A percentile compares a stretch with the other conserved stretches of the same genome.
Conservation (phyloP, 2,113 vertebrate species). For the Gopherus flavomarginatus region DNA sequence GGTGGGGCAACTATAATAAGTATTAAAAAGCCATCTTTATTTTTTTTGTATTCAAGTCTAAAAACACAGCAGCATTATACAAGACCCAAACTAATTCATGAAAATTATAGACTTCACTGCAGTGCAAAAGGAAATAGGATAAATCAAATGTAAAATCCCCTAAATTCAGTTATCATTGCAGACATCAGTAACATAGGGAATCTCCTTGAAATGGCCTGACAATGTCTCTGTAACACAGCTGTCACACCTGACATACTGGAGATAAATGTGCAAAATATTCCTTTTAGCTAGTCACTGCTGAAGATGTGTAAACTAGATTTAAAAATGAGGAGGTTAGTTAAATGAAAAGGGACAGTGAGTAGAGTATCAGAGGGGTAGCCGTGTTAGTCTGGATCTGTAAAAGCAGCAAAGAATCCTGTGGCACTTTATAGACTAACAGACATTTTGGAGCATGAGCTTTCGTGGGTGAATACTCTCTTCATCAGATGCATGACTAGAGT, state of each 20-base stretch:
- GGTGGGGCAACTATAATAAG: not conserved
- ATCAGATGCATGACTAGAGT: too few relatives aligned
- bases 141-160: not conserved
- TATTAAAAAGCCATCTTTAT: not conserved
- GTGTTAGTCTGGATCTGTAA: too few relatives aligned
- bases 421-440: too few relatives aligned
- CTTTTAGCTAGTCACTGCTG: not conserved
- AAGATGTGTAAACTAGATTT: not conserved
- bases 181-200: accelerated
- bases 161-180: not conserved
- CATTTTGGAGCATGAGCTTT: too few relatives aligned
- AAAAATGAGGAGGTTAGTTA: too few relatives aligned
- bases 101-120: not conserved
- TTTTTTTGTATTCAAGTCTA: accelerated
- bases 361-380: too few relatives aligned
- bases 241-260: not conserved
- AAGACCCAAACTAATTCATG: not conserved
- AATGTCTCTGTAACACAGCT: accelerated
- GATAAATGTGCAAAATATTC: not conserved
- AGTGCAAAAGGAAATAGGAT: not conserved
- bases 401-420: too few relatives aligned
- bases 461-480: too few relatives aligned
- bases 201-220: accelerated
- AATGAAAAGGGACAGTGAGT: too few relatives aligned
- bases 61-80: not conserved